Evolutionary conservation across 2,888 invertebrate species (phyloP), one percentile per base, ranked within the genome.

Genomic region (Volucella inanis): DNA sequence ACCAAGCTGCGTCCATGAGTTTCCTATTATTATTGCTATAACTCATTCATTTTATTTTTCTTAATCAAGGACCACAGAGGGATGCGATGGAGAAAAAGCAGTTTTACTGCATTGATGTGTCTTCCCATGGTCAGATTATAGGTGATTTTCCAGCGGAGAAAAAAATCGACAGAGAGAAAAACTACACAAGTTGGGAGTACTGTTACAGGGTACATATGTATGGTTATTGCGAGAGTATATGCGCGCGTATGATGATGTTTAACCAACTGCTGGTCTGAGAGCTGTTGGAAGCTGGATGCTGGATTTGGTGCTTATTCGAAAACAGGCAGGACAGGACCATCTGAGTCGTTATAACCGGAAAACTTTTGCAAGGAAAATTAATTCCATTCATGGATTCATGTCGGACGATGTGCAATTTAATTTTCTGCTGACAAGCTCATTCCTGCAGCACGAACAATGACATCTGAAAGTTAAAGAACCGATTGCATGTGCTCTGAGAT

Each of bases 1-100:
- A 43, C 50, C 15, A 57, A n/a, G 49, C 49, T 50, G 45, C 74
- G 64, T 55, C 55, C 55, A 14, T 57, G 54, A 38, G 22, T 65
- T 68, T 55, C 45, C 45, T 31, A 43, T 65, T 52, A 52, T 52
- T 52, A 12, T 43, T 47, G 31, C 8, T n/a, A 12, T 0, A n/a
- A 12, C n/a, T 45, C n/a, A 4, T 11, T 62, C 38, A 2, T 57
- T 49, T 12, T 15, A 15, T 49, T 49, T 65, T 57, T 49, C 38
- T 75, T 67, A 57, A 75, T 67, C 75, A 75, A 67, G 65, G 65
- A 65, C 64, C 64, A 8, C 10, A 11, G 47, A 39, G 55, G 41
- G 49, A 64, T 61, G n/a, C 55, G 31, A 15, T 57, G 43, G 31
- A 49, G 65, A 49, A 49, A 65, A 57, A 41, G 10, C 38, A 67